These are phyloP conservation scores for Dascyllus trimaculatus DNA, from an alignment of 2,113 vertebrate species.

Conservation along the genomic window DNA sequence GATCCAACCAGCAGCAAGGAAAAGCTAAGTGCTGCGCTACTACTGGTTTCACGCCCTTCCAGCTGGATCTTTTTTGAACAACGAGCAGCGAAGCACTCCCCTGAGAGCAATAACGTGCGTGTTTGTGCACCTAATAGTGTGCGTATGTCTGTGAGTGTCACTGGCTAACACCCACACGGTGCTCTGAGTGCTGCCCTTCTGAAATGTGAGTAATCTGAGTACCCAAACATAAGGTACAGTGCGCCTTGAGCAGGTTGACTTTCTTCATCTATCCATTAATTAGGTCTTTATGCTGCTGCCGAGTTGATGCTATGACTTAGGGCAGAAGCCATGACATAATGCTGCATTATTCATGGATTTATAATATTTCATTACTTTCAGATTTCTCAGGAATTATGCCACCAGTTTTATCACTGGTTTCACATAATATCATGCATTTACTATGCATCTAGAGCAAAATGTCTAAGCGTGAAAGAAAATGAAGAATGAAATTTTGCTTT, in stretches of 20 bases:
- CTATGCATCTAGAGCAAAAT: conserved; percentile 37
- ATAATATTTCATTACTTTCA: conserved; percentile 48
- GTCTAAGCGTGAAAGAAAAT: conserved; percentile 39
- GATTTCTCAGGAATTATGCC: conserved; percentile 50
- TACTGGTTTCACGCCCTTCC: conserved; percentile 18
- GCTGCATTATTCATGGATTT: conserved; percentile 49
- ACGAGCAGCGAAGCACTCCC: neutral
- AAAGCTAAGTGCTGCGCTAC: conserved; percentile 16
- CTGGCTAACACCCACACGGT: conserved; percentile 21
- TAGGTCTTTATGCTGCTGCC: conserved; percentile 39
- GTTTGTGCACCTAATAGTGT: conserved; percentile 1
- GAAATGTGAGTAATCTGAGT: conserved; percentile 54
- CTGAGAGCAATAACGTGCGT: conserved; percentile 18
- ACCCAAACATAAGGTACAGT: conserved; percentile 50
- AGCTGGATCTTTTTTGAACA: conserved; percentile 33
- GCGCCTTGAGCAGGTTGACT: conserved; percentile 48
- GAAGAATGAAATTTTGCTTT: conserved; percentile 10
- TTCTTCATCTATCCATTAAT: conserved; percentile 56
- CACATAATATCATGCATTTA: conserved; percentile 47
- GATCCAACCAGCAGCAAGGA: conserved; percentile 17
- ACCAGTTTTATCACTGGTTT: conserved; percentile 43
- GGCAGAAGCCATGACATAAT: conserved; percentile 25
- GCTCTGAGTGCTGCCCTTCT: conserved; percentile 19
- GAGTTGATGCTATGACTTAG: conserved; percentile 40
- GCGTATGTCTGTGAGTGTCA: conserved; percentile 1